These are phyloP conservation scores for Eidolon dupreanum DNA, from an alignment of 2,797 vertebrate species.

Conservation along the genomic window DNA sequence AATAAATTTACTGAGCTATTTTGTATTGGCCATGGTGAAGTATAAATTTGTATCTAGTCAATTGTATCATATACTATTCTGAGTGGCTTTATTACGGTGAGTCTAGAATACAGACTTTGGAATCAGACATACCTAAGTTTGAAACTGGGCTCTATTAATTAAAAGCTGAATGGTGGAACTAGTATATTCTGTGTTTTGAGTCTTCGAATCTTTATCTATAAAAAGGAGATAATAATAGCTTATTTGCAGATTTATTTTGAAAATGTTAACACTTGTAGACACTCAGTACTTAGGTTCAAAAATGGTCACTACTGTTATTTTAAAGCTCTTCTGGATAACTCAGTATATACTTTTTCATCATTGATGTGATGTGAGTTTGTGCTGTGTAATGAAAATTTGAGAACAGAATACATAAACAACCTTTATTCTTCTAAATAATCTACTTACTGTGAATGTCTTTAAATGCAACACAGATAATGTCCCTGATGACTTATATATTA, in stretches of 20 bases:
- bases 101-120: not conserved
- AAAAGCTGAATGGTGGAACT: too few relatives aligned
- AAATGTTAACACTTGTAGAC: too few relatives aligned
- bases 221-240: too few relatives aligned
- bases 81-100: not conserved
- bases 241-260: too few relatives aligned
- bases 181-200: too few relatives aligned
- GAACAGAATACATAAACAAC: not conserved
- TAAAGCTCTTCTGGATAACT: not conserved
- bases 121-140: not conserved
- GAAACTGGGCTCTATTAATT: too few relatives aligned
- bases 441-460: not conserved
- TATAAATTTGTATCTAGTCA: not conserved
- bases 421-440: not conserved
- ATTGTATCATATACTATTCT: not conserved
- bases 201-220: too few relatives aligned
- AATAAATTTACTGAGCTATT: not conserved
- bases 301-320: too few relatives aligned
- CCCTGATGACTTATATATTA: not conserved
- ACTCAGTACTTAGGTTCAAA: too few relatives aligned
- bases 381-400: not conserved
- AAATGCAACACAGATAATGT: not conserved
- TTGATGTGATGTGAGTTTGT: not conserved
- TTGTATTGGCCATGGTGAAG: not conserved
- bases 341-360: not conserved